phyloP scores from a whole-genome alignment of 2,888 invertebrate genomes.

The Epistrophe eligans region DNA sequence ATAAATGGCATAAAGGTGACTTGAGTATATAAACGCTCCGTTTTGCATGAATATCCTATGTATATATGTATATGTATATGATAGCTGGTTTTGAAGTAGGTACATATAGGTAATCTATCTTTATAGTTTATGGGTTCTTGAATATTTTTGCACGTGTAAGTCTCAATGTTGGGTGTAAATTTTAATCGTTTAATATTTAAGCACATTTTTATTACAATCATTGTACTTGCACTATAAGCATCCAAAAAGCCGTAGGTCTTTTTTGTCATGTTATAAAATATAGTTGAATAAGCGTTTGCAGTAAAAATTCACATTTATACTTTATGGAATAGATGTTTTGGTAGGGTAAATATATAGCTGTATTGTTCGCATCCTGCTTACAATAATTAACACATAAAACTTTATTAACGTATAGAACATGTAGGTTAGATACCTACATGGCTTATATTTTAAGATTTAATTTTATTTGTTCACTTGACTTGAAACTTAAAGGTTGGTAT shows the following conservation, averaged over 20 bases:
- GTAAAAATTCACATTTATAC: constrained; percentile 8
- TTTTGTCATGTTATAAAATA: background rate
- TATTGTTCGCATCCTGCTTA: background rate
- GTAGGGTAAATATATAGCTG: background rate
- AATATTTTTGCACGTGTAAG: constrained; percentile 11
- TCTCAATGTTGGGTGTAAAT: constrained; percentile 24
- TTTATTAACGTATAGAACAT: background rate
- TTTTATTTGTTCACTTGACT: background rate
- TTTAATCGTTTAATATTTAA: constrained; percentile 63
- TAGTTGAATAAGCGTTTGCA: constrained; percentile 27
- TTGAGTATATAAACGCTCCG: background rate
- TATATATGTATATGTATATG: too few relatives aligned
- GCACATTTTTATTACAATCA: constrained; percentile 54
- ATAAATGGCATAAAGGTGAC: constrained; percentile 42
- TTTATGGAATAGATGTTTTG: background rate
- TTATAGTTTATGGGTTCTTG: constrained; percentile 58
- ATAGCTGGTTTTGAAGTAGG: too few relatives aligned
- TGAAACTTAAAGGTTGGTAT: background rate
- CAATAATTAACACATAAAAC: background rate
- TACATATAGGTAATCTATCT: constrained; percentile 40
- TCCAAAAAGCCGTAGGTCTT: background rate
- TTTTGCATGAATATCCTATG: constrained; percentile 1
- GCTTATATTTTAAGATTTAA: background rate
- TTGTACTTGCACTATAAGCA: constrained; percentile 22
- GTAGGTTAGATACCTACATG: background rate